These are phyloP conservation scores for Cerastis leucographa DNA, from an alignment of 2,888 invertebrate genomes.

Conservation along the genomic window DNA sequence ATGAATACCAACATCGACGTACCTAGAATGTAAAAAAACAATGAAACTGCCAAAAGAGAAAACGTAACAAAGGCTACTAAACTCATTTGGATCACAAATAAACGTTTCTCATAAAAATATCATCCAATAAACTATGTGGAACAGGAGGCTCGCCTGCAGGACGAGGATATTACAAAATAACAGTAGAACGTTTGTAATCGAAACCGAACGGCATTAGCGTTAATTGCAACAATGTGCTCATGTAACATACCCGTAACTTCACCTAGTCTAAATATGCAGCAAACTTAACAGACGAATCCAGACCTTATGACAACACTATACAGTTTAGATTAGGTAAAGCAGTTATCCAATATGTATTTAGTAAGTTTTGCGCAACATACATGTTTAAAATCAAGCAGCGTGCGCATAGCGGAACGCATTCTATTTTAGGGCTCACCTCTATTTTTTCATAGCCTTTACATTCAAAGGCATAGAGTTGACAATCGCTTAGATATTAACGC, in stretches of 20 bases:
- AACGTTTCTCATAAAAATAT: slow-evolving; percentile 32
- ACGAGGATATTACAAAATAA: slow-evolving; percentile 80
- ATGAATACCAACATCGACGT: background rate
- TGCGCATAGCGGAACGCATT: slow-evolving; percentile 74
- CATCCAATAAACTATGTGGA: slow-evolving; percentile 28
- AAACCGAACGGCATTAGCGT: slow-evolving; percentile 72
- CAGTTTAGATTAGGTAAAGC: slow-evolving; percentile 48
- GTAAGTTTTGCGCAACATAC: slow-evolving; percentile 72
- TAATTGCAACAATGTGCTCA: slow-evolving; percentile 74
- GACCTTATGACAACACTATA: slow-evolving; percentile 46
- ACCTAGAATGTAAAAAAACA: background rate
- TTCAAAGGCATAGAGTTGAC: slow-evolving; percentile 29
- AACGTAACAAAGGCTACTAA: slow-evolving; percentile 20
- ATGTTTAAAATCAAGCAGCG: slow-evolving; percentile 68
- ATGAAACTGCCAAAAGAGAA: slow-evolving; percentile 34
- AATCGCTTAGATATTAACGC: slow-evolving; percentile 19
- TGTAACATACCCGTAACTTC: slow-evolving; percentile 71
- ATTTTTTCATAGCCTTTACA: slow-evolving; percentile 48
- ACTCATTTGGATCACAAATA: slow-evolving; percentile 17
- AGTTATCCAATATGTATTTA: slow-evolving; percentile 61
- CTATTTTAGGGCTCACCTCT: slow-evolving; percentile 65
- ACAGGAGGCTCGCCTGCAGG: slow-evolving; percentile 56
- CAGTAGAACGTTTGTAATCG: slow-evolving; percentile 76
- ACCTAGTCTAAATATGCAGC: slow-evolving; percentile 51
- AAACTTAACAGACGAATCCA: slow-evolving; percentile 26